Conservation (phyloP, 92 coral and sea anemone genomes). For the Actinernus sp. region DNA sequence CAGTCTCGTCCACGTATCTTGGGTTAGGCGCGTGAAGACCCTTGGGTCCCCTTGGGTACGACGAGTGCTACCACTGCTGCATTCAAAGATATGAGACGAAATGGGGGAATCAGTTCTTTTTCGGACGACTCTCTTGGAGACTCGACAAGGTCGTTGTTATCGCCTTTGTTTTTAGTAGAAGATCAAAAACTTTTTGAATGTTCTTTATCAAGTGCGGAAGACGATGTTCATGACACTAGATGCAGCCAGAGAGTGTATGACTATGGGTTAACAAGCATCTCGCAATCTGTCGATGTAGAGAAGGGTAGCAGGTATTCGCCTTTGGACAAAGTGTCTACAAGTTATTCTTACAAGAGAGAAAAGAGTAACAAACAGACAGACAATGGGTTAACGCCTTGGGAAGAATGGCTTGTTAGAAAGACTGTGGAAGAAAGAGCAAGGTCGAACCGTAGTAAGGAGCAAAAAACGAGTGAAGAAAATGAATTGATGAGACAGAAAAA, state of each 20-base stretch:
- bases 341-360: not conserved
- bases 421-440: slow-evolving; percentile 79
- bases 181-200: not conserved
- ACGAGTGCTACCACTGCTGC: no score
- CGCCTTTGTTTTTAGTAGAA: slow-evolving; percentile 54
- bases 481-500: slow-evolving; percentile 42
- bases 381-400: slow-evolving; percentile 82
- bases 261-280: not conserved
- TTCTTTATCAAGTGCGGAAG: not conserved
- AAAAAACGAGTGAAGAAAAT: slow-evolving; percentile 45
- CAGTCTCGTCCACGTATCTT: no score
- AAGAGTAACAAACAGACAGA: slow-evolving; percentile 14
- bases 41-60: no score
- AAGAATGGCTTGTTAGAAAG: slow-evolving; percentile 86
- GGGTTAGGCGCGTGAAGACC: no score
- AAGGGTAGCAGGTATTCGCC: not conserved
- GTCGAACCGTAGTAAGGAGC: slow-evolving; percentile 34
- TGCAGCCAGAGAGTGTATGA: not conserved
- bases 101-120: no score
- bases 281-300: not conserved
- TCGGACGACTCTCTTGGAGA: slow-evolving; percentile 88
- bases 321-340: not conserved
- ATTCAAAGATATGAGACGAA: no score
- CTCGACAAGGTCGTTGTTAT: slow-evolving; percentile 92
- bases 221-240: not conserved